Evolutionary conservation across 2,113 vertebrate genomes (phyloP).

Genomic region (Syngnathoides biaculeatus): DNA sequence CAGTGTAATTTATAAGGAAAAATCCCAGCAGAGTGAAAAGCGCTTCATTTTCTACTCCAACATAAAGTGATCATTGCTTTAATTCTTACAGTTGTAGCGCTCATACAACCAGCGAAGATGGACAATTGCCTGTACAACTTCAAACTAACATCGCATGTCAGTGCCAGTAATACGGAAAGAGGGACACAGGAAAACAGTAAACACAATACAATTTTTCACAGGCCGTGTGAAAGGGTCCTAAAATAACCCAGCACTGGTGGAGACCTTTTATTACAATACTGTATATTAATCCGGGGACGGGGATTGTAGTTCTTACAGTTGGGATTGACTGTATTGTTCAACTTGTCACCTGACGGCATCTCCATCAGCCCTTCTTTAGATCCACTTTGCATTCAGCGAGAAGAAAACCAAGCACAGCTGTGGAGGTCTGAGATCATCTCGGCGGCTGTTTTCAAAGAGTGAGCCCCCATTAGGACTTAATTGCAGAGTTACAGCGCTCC

Average conservation of each 20-base stretch:
- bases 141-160: no score
- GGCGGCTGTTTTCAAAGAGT: not conserved
- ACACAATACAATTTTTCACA: not conserved
- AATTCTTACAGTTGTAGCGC: no score
- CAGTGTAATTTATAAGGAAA: not conserved
- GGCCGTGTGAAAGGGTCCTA: not conserved
- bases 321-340: not conserved
- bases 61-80: no score
- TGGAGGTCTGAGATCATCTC: not conserved
- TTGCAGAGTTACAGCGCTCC: slow-evolving; percentile 30
- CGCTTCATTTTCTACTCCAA: no score
- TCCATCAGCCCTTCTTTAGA: not conserved
- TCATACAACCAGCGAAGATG: no score
- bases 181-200: not conserved
- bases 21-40: not conserved
- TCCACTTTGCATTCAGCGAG: slow-evolving; percentile 5
- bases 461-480: slow-evolving; percentile 4
- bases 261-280: not conserved
- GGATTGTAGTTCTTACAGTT: not conserved
- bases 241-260: not conserved
- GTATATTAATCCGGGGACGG: not conserved
- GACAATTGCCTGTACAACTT: no score
- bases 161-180: no score
- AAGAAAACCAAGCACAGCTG: slow-evolving; percentile 5
- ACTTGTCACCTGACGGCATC: not conserved